Percentiles rank a stretch among this genome's conserved stretches.
phyloP scores from a whole-genome alignment of 2,113 vertebrate genomes.

The Ifrita kowaldi region DNA sequence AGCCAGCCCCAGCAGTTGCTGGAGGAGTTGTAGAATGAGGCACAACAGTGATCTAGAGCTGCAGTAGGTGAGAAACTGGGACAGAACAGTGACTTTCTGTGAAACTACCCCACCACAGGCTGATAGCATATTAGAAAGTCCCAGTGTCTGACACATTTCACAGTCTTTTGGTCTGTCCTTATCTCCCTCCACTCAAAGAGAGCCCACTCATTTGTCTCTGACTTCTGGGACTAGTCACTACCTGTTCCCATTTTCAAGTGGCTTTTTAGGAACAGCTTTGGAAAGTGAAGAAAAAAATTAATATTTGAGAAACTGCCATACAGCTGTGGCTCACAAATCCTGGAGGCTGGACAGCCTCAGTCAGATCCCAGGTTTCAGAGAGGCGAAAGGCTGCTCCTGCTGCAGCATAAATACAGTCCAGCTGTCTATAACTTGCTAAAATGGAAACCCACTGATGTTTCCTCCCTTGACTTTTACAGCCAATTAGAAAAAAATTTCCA shows the following conservation, averaged over 20 bases:
- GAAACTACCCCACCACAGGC: fast-evolving
- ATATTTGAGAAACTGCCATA: background rate
- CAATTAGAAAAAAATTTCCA: background rate
- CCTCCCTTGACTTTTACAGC: background rate
- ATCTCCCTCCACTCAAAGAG: background rate
- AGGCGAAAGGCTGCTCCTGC: background rate
- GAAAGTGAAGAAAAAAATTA: background rate
- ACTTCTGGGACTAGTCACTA: background rate
- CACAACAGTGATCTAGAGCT: background rate
- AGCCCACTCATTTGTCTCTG: background rate
- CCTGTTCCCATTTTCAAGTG: background rate
- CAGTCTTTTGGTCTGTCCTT: background rate
- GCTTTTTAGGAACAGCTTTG: background rate
- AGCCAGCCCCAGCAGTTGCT: background rate
- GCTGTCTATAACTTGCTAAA: background rate
- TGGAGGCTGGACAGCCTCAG: background rate
- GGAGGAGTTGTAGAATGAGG: background rate
- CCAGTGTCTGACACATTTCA: background rate
- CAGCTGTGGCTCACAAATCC: background rate
- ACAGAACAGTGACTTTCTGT: background rate
- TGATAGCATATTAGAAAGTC: background rate
- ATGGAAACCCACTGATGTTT: background rate
- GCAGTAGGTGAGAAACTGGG: background rate
- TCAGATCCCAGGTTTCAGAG: background rate
- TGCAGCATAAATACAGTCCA: background rate